Base-by-base conservation (phyloP, 2,888 invertebrate species). In the Aspidiotus destructor region DNA sequence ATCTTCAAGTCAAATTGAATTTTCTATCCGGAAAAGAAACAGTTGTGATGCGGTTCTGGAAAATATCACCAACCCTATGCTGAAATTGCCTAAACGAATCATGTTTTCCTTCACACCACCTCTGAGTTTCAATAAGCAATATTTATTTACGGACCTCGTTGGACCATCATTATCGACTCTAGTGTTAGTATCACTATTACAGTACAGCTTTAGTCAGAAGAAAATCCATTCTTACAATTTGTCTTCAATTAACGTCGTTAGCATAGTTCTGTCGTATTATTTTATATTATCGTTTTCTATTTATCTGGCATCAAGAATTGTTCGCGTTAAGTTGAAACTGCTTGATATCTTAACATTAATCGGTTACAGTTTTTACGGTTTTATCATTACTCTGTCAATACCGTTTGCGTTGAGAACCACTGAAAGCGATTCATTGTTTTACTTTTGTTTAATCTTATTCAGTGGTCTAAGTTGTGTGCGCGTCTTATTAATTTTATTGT, bases 331-430 rank as follows among this genome's bases (percentile, higher is more conserved):
- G 40, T 53, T 68, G 41, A 62, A 70, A 62, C 53, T 70, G 41
- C 44, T 57, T 13, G 68, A 70, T 17, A 62, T 62, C 15, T 41
- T 57, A 11, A 77, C 78, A 7, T 73, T 81, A 16, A 71, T 80
- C 41, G 80, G 81, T 3, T 81, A 81, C 73, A 77, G 78, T 13
- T 73, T 80, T 9, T 81, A 79, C 74, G 80, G 81, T 8, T 80
- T 81, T 71, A 74, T 81, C 17, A 71, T 80, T 8, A 79, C 80
- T 2, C 73, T 81, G 8, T 65, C 75, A 10, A 61, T 77, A 5
- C 79, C 80, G 2, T 70, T 80, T 13, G 77, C 79, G 68, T 52
- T 67, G 60, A 78, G 77, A 72, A 75, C 77, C 68, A 77, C 79
- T 70, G 74, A 75, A 41, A 79, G 77, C 69, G 79, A 80, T 73